Evolutionary conservation across 2,797 vertebrate genomes (phyloP).

Genomic region (Lerista edwardsae): DNA sequence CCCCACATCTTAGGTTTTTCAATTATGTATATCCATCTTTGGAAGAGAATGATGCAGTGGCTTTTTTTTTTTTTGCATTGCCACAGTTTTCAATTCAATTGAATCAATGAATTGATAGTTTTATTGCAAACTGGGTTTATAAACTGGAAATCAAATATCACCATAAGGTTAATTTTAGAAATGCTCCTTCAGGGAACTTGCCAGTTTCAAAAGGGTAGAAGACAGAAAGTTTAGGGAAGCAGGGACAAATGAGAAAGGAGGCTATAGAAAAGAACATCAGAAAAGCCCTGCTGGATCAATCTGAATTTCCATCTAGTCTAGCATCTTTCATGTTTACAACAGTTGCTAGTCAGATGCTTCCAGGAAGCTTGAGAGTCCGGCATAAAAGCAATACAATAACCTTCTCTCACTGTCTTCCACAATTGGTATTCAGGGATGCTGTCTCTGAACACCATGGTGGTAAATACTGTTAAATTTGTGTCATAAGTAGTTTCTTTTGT

Average conservation of each 20-base stretch:
- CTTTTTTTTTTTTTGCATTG: neutral
- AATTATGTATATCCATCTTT: too few relatives aligned
- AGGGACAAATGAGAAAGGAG: neutral
- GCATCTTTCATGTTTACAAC: neutral
- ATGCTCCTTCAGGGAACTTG: neutral
- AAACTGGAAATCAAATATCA: neutral
- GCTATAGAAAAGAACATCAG: neutral
- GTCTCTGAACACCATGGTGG: too few relatives aligned
- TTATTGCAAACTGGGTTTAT: neutral
- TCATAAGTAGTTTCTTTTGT: too few relatives aligned
- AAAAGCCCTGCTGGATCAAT: neutral
- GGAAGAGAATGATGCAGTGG: too few relatives aligned
- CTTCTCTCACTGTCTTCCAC: neutral
- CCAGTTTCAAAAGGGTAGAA: neutral
- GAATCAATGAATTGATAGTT: too few relatives aligned
- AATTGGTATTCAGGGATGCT: too few relatives aligned
- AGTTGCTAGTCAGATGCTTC: neutral
- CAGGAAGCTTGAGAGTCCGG: neutral
- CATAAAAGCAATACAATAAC: neutral
- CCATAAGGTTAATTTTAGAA: neutral
- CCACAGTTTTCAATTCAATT: neutral
- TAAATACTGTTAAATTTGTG: too few relatives aligned
- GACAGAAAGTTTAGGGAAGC: neutral
- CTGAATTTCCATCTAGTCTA: neutral
- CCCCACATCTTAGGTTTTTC: too few relatives aligned